phyloP scores from a whole-genome alignment of 2,113 vertebrate species.

The Laterallus jamaicensis region DNA sequence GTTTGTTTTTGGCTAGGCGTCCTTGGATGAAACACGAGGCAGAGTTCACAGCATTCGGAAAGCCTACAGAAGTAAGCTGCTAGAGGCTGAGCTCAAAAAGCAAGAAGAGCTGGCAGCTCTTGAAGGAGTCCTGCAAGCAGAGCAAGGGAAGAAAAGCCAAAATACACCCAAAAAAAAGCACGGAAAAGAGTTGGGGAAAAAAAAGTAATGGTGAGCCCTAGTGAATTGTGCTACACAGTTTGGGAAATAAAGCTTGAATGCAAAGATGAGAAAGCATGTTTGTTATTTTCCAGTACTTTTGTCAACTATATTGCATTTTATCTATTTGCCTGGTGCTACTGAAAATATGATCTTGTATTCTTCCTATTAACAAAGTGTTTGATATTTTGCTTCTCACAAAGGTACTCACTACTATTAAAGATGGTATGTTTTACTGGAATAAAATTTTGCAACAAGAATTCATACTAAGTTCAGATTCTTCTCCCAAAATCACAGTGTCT shows the following conservation, averaged over 20 bases:
- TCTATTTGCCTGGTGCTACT: neutral
- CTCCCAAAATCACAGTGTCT: neutral
- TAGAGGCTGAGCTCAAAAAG: slow-evolving; percentile 67
- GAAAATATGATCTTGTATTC: neutral
- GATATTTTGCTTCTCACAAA: neutral
- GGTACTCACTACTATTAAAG: neutral
- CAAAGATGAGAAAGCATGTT: neutral
- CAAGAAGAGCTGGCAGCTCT: slow-evolving; percentile 64
- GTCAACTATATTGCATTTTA: neutral
- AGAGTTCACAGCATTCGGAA: slow-evolving; percentile 71
- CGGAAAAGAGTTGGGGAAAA: slow-evolving; percentile 71
- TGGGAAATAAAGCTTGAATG: neutral
- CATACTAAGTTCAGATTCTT: neutral
- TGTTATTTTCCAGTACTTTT: neutral
- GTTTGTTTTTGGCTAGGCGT: slow-evolving; percentile 65
- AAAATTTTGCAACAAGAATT: neutral
- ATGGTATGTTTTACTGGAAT: neutral
- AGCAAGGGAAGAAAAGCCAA: slow-evolving; percentile 65
- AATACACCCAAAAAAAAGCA: slow-evolving; percentile 37
- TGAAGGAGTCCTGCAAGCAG: slow-evolving; percentile 54
- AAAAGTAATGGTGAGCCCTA: slow-evolving; percentile 63
- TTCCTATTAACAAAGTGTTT: neutral
- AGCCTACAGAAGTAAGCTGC: slow-evolving; percentile 70
- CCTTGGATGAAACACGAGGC: slow-evolving; percentile 72
- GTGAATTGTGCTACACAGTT: neutral